Conservation (phyloP, 1,140 invertebrate species). For the Drosophila micromelanica region DNA sequence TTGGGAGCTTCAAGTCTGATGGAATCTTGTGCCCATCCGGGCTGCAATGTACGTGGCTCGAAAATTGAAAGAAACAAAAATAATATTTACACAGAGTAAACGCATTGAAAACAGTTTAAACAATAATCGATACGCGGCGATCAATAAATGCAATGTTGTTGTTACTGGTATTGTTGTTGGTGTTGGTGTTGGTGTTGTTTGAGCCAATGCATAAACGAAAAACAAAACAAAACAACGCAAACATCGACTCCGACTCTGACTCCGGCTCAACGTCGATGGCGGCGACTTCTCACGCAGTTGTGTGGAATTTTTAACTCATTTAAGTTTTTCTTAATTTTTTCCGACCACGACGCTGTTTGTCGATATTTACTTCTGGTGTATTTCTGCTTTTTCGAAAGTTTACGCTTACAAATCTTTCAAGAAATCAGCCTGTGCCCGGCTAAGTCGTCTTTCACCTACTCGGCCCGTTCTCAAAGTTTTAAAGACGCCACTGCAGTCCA, state of each 20-base stretch:
- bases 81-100: conserved; percentile 81
- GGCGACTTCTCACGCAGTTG: conserved; percentile 81
- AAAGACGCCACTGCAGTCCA: conserved; percentile 3
- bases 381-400: conserved; percentile 77
- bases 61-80: conserved; percentile 79
- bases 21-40: conserved; percentile 23
- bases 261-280: conserved; percentile 22
- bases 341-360: conserved; percentile 54
- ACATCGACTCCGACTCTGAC: conserved; percentile 15
- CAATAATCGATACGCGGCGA: conserved; percentile 79
- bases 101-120: conserved; percentile 83
- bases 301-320: conserved; percentile 79
- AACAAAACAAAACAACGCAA: conserved; percentile 16
- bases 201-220: conserved; percentile 34
- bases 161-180: conserved; percentile 9
- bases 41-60: conserved; percentile 39
- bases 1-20: neutral
- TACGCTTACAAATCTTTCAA: conserved; percentile 77
- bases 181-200: conserved; percentile 13
- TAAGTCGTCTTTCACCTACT: conserved; percentile 71
- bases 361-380: conserved; percentile 76
- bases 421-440: conserved; percentile 61
- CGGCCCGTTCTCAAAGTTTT: conserved; percentile 15
- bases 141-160: conserved; percentile 68
- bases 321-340: conserved; percentile 79